Evolutionary conservation across 2,888 invertebrate genomes (phyloP), one percentile per base, ranked within the genome.

Genomic region (Petrophora chlorosata): DNA sequence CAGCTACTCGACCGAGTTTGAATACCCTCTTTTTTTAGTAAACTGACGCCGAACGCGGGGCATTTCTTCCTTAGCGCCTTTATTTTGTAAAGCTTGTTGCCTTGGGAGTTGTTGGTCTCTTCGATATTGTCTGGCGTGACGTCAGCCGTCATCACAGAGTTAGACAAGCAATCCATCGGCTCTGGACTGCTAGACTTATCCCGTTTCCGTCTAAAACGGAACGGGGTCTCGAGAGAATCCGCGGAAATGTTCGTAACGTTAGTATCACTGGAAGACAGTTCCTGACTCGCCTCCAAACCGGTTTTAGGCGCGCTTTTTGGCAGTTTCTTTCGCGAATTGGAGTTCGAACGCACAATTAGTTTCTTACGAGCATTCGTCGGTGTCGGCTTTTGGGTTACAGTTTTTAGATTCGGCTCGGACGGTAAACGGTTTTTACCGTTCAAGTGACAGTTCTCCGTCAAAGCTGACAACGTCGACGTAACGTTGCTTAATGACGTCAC

Each of bases 201-300:
- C 44, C 90, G 61, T 79, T 90, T 89, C 56, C 90, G 78, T 8
- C 90, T 61, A 48, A 91, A 90, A 17, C 90, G 65, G 54, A 84
- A 89, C 0, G 89, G 90, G 0, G 85, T 73, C 28, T 91, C 90
- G 0, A 91, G 66, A 0, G 90, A 89, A 39, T 90, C 91, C 0
- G 85, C 79, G 0, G 90, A 89, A 55, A 91, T 84, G 60, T 90
- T 90, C 0, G 90, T 90, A 3, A 89, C 79, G 40, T 90, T 91
- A 0, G 91, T 90, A 49, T 90, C 90, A 50, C 90, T 90, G 19
- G 91, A 90, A 29, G 91, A 90, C 50, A 90, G 58, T 16, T 90
- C 91, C 44, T 89, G 88, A 1, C 78, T 76, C 1, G 80, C 69
- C 48, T 86, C 87, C 5, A 87, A 64, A 10, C 53, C 68, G 2